phyloP scores from a whole-genome alignment of 2,888 invertebrate genomes.

The Frankliniella fusca region DNA sequence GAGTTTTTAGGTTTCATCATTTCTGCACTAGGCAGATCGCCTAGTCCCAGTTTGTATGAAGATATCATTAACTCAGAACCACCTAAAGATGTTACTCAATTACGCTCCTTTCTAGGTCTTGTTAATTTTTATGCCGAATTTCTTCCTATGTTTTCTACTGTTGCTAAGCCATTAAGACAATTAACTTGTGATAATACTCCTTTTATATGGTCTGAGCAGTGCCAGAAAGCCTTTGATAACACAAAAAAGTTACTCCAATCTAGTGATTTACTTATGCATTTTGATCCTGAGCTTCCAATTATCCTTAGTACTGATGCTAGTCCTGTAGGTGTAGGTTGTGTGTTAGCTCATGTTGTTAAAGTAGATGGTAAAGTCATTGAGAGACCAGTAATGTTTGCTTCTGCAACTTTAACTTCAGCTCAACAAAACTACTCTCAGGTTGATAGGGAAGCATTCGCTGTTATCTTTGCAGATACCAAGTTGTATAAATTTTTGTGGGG shows the following conservation, averaged over 20 bases:
- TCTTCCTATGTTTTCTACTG: neutral
- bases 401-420: neutral
- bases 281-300: neutral
- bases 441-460: neutral
- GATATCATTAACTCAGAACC: neutral
- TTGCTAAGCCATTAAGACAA: neutral
- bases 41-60: neutral
- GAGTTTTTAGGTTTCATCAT: slow-evolving; percentile 29
- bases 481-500: no score
- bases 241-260: neutral
- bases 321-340: neutral
- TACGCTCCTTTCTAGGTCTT: neutral
- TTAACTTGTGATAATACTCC: neutral
- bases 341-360: neutral
- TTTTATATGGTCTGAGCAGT: neutral
- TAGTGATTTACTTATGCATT: neutral
- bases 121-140: neutral
- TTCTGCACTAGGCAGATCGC: neutral
- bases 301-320: neutral
- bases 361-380: no score
- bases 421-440: neutral
- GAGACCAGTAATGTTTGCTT: neutral
- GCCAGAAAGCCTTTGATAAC: neutral
- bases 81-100: neutral
- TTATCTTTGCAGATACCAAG: neutral